phyloP scores from a whole-genome alignment of 2,113 vertebrate genomes.

The Ramphastos sulfuratus region DNA sequence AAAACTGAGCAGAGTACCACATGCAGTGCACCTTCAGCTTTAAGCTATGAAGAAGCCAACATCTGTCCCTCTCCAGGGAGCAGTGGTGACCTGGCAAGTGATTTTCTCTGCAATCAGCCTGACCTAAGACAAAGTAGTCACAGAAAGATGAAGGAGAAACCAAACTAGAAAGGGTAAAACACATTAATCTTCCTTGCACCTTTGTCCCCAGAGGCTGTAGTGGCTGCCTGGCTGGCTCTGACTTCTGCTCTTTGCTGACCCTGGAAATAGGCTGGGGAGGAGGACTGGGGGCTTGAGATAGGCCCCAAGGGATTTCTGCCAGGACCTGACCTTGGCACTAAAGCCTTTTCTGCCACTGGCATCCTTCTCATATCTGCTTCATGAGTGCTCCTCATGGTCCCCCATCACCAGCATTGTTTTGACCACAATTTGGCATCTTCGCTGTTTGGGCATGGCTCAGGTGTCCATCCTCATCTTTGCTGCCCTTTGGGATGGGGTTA shows the following conservation, averaged over 20 bases:
- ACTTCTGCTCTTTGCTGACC: not conserved
- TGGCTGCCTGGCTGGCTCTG: not conserved
- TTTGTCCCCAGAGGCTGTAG: not conserved
- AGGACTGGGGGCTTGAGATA: not conserved
- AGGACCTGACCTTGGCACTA: not conserved
- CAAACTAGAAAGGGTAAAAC: not conserved
- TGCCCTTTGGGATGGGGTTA: not conserved
- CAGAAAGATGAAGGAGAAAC: not conserved
- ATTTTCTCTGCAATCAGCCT: not conserved
- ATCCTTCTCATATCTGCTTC: fast-evolving
- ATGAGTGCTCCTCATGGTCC: not conserved
- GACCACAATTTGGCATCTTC: not conserved
- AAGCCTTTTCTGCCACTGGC: not conserved
- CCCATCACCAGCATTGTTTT: not conserved
- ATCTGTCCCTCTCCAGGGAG: not conserved
- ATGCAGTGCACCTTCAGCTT: not conserved
- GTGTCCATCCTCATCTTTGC: not conserved
- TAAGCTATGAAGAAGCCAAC: not conserved
- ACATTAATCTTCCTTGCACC: not conserved
- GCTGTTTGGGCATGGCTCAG: not conserved
- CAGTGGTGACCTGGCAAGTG: not conserved
- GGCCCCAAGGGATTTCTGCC: not conserved
- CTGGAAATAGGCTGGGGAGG: fast-evolving
- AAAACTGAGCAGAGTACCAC: not conserved
- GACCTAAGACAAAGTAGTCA: not conserved